Base-by-base conservation (phyloP, 2,888 invertebrate genomes). In the Pollenia griseotomentosa region DNA sequence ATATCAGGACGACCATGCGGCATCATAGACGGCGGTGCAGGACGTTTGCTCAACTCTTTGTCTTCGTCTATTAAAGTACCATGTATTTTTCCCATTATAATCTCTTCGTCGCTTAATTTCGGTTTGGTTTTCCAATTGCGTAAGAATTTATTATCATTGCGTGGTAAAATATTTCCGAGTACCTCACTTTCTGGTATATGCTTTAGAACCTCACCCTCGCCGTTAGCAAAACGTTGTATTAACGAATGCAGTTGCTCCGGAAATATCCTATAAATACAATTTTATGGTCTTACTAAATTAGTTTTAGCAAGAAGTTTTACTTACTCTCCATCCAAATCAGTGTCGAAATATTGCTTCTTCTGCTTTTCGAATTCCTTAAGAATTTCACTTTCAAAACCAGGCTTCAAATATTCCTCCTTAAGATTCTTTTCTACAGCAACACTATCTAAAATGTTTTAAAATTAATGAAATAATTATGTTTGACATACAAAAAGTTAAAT, bases 241-340 rank as follows among this genome's bases (percentile, higher is more conserved):
- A 93, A 86, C 19, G 93, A 91, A 85, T 93, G 92, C 87, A 94
- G 85, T 75, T 94, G 92, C 79, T 93, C 93, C 0, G 91, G 89
- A 87, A 92, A 92, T 65, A 93, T 92, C 90, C 93, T 93, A 73
- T 63, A 66, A 74, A 74, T 55, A 7, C 19, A 48, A 63, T 61
- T 5, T 51, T 40, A 48, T 12, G 65, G 1, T n/a, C n/a, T 12
- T 33, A 46, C 6, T 33, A 33, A 33, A 33, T 33, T 33, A 33
- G 33, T 6, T 6, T 33, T 6, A 33, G 5, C 0, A 2, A 70
- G 8, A 68, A 8, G 19, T 11, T 23, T 46, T 23, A 89, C 91
- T 90, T 92, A 95, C 95, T 94, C 94, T 90, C 94, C 95, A 93
- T 95, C 95, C 88, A 95, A 90, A 90, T 95, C 95, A 66, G 92